Evolutionary conservation across 2,888 invertebrate species (phyloP), one percentile per base, ranked within the genome.

Genomic region (Hirtodrosophila confusa): DNA sequence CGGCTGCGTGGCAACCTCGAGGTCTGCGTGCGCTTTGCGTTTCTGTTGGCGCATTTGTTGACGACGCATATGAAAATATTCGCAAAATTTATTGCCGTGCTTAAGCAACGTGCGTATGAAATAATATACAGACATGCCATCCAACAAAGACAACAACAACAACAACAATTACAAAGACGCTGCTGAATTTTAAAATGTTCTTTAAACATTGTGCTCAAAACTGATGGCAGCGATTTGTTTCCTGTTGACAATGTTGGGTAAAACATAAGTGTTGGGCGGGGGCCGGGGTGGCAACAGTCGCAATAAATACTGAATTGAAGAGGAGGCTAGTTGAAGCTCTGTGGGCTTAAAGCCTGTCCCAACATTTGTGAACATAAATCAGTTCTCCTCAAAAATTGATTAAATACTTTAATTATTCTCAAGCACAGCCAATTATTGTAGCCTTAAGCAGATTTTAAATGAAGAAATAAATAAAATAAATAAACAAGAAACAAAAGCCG

Each of bases 71-170:
- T 83, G 87, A 83, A 83, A 85, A 83, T 84, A 74, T 73, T 64
- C 72, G 45, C 74, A 65, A 66, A 80, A 84, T 84, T 84, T 84
- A 84, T 84, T 76, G 78, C 87, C 76, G 55, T 74, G 83, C 85
- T 84, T 86, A 84, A 84, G 83, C 67, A 84, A 72, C 78, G 80
- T 85, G 79, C 78, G 85, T 74, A 85, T 86, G 78, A 84, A 84
- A 86, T 84, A 80, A 84, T 85, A 84, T 69, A 78, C 80, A 80
- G 63, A 71, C 63, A 67, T 58, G 79, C 69, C 72, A 58, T 33
- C 69, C 48, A 53, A 11, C 53, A 65, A 39, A 57, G 60, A 41
- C 65, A 60, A 37, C 11, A 68, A 12, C 33, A 41, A 31, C 17
- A 50, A 45, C 45, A 65, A 33, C 40, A 36, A 47, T 24, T 31